Base-by-base conservation (phyloP, 2,113 vertebrate genomes). In the Chaetodon trifascialis region DNA sequence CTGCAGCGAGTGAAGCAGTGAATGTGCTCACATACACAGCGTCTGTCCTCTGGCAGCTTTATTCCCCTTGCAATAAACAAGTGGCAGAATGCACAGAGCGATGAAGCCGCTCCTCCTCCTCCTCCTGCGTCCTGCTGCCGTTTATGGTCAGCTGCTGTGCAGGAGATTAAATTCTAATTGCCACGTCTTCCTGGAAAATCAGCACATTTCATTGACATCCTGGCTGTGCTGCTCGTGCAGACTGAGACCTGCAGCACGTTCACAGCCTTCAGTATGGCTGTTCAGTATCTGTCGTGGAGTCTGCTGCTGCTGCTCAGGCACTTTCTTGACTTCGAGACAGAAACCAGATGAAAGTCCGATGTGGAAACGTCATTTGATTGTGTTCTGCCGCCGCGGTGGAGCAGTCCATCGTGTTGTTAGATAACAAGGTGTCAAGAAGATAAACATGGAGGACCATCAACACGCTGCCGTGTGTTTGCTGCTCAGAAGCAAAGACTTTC, bases 11-110 rank as follows among this genome's bases (percentile, higher is more conserved):
- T 10, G 3, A 10, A 17, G 59, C 12, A 8, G 59, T 23, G 16
- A n/a, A 30, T 21, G n/a, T 56, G 7, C 16, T 59, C 54, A 7
- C 23, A 21, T 8, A 42, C 65, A 0, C n/a, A 49, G 49, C 1
- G 4, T 17, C 2, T 14, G 49, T 88, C 80, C 67, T 79, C 34
- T 47, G 70, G 84, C 73, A 62, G 86, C 75, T 62, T 60, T 67
- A 82, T 77, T 88, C 75, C 71, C 81, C 15, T 58, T 72, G 84
- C 66, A 78, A 82, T 90, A 82, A 86, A 58, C 78, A 40, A 64
- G 79, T 21, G 14, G 44, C 75, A 66, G 67, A 16, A 49, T 7
- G 64, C 17, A 30, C 36, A 23, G 54, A 63, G 54, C 42, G 47
- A 70, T 52, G 52, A 83, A 47, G 17, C 17, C 23, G 51, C 64